Percentiles rank a stretch among this genome's conserved stretches.
Evolutionary conservation across 2,888 invertebrate species (phyloP).

Genomic region (Oscheius sp.): DNA sequence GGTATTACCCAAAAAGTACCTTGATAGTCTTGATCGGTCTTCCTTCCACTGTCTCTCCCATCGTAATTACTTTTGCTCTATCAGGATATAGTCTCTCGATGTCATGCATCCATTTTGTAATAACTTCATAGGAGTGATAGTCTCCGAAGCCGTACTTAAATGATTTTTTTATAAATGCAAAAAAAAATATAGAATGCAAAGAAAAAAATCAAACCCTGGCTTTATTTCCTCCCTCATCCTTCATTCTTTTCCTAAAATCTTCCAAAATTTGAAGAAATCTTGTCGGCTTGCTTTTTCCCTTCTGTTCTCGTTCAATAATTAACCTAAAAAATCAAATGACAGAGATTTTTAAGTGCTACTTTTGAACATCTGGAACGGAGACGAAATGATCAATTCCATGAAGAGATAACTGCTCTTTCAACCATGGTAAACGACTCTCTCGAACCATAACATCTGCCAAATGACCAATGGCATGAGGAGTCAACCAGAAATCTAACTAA

Average conservation of each 20-base stretch:
- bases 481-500: slow-evolving; percentile 70
- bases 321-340: slow-evolving; percentile 39
- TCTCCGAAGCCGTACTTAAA: slow-evolving; percentile 60
- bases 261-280: slow-evolving; percentile 11
- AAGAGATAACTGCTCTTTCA: slow-evolving; percentile 75
- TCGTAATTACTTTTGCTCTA: slow-evolving; percentile 58
- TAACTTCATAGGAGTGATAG: slow-evolving; percentile 65
- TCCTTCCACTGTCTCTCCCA: slow-evolving; percentile 65
- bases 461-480: slow-evolving; percentile 60
- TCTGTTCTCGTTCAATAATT: slow-evolving; percentile 62
- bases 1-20: no score
- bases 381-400: slow-evolving; percentile 39
- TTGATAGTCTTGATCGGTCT: slow-evolving; percentile 66
- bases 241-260: slow-evolving; percentile 44
- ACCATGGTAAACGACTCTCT: slow-evolving; percentile 75
- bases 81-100: slow-evolving; percentile 64
- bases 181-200: no score
- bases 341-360: slow-evolving; percentile 36
- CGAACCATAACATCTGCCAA: slow-evolving; percentile 79
- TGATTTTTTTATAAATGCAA: not conserved
- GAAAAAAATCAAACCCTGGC: slow-evolving; percentile 41
- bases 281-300: slow-evolving; percentile 27
- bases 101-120: slow-evolving; percentile 65
- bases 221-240: slow-evolving; percentile 48
- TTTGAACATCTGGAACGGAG: slow-evolving; percentile 76